A percentile compares a stretch with the other conserved stretches of the same genome.
Evolutionary conservation across 2,888 invertebrate genomes (phyloP).

Genomic region (Patella pellucida): DNA sequence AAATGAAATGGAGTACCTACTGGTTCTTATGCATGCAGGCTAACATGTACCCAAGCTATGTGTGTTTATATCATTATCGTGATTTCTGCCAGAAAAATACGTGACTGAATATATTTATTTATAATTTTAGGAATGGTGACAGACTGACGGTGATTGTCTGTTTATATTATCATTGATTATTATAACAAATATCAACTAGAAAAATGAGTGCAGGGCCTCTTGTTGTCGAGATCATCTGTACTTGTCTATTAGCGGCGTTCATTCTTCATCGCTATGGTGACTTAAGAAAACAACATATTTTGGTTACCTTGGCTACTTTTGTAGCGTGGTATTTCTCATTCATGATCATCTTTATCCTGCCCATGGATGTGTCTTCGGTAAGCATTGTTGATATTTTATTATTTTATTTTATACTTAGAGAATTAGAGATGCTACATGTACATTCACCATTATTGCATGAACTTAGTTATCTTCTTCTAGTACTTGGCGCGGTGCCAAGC

Average conservation of each 20-base stretch:
- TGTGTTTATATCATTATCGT: too few relatives aligned
- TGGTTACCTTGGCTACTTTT: conserved; percentile 93
- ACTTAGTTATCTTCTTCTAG: too few relatives aligned
- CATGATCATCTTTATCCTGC: conserved; percentile 96
- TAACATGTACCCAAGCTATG: neutral
- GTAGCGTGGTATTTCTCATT: conserved; percentile 99
- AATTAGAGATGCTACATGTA: too few relatives aligned
- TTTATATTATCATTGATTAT: neutral
- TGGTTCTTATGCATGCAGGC: too few relatives aligned
- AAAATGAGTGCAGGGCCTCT: conserved; percentile 73
- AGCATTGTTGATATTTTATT: conserved; percentile 71
- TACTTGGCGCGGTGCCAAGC: too few relatives aligned
- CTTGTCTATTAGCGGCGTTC: conserved; percentile 82
- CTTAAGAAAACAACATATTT: conserved; percentile 91
- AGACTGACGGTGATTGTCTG: too few relatives aligned
- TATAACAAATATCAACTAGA: neutral
- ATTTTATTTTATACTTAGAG: too few relatives aligned
- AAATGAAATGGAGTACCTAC: too few relatives aligned
- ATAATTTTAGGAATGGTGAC: neutral
- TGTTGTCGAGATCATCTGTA: conserved; percentile 84
- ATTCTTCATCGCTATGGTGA: conserved; percentile 95
- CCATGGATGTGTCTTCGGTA: conserved; percentile 96
- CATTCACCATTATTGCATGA: too few relatives aligned
- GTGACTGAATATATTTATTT: neutral
- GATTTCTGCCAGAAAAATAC: too few relatives aligned